Evolutionary conservation across 2,888 invertebrate genomes (phyloP).

Genomic region (Epirrita christyi): DNA sequence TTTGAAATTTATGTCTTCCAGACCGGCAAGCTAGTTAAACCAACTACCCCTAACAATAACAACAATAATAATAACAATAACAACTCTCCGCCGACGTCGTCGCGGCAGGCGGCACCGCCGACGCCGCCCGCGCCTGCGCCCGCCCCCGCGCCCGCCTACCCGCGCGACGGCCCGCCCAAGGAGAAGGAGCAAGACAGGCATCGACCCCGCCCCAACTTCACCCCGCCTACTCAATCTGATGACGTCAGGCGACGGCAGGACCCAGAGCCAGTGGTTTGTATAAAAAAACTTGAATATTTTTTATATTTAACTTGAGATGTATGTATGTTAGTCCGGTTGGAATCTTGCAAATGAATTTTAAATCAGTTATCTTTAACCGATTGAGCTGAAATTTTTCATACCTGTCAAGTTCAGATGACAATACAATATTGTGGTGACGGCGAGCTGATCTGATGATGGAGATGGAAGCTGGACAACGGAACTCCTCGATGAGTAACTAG

Average conservation of each 20-base stretch:
- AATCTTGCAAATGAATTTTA: too few species aligned
- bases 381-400: too few species aligned
- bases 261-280: constrained; percentile 18
- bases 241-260: constrained; percentile 45
- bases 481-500: too few species aligned
- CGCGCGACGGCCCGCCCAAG: constrained; percentile 40
- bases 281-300: too few species aligned
- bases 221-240: constrained; percentile 47
- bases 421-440: too few species aligned
- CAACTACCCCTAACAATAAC: constrained; percentile 57
- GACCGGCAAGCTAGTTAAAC: constrained; percentile 87
- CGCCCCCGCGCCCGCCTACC: constrained; percentile 29
- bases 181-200: constrained; percentile 50
- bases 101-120: constrained; percentile 40
- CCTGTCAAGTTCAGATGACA: too few species aligned
- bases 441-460: too few species aligned
- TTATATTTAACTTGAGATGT: too few species aligned
- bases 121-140: constrained; percentile 43
- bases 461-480: too few species aligned
- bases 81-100: constrained; percentile 48
- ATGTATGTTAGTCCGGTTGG: too few species aligned
- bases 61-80: constrained; percentile 48
- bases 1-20: constrained; percentile 42
- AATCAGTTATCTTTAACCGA: too few species aligned
- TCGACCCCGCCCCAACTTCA: constrained; percentile 54